These are phyloP conservation scores for Trachymyrmex septentrionalis DNA, from an alignment of 1,140 invertebrate species.

Conservation along the genomic window DNA sequence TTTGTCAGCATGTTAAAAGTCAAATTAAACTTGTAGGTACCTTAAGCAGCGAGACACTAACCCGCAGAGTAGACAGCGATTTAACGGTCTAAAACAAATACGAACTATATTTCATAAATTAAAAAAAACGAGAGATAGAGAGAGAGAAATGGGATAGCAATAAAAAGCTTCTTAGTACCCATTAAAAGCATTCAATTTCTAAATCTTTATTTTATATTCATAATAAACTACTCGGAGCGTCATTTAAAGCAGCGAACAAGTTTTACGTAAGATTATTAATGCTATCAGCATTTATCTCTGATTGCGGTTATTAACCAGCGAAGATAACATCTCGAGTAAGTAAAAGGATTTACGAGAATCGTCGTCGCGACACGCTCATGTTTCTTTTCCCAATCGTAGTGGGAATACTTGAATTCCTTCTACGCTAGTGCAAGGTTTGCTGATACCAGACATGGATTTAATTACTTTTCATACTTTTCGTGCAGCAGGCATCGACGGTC, in stretches of 20 bases:
- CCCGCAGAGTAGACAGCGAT: slow-evolving; percentile 2
- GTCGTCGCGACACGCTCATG: neutral
- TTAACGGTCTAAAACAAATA: slow-evolving; percentile 1
- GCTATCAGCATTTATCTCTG: slow-evolving; percentile 1
- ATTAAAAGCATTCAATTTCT: slow-evolving; percentile 15
- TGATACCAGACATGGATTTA: slow-evolving; percentile 74
- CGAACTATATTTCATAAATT: neutral
- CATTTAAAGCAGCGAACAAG: neutral
- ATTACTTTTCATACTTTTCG: slow-evolving; percentile 85
- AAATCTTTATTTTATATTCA: slow-evolving; percentile 30
- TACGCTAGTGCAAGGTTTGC: slow-evolving; percentile 21
- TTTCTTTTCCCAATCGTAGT: neutral
- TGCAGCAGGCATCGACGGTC: slow-evolving; percentile 78
- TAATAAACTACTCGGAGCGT: neutral
- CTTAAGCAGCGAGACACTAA: slow-evolving; percentile 10
- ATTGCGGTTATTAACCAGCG: slow-evolving; percentile 9
- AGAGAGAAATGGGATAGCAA: neutral
- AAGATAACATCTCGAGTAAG: neutral
- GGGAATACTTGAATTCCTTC: slow-evolving; percentile 26
- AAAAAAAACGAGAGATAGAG: neutral
- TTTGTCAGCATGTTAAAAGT: slow-evolving; percentile 37
- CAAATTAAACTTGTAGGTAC: slow-evolving; percentile 26
- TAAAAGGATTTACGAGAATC: slow-evolving; percentile 41
- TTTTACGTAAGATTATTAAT: slow-evolving; percentile 8
- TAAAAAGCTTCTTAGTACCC: neutral